These are phyloP conservation scores for Antennarius maculatus DNA, from an alignment of 2,797 vertebrate genomes.

Conservation along the genomic window DNA sequence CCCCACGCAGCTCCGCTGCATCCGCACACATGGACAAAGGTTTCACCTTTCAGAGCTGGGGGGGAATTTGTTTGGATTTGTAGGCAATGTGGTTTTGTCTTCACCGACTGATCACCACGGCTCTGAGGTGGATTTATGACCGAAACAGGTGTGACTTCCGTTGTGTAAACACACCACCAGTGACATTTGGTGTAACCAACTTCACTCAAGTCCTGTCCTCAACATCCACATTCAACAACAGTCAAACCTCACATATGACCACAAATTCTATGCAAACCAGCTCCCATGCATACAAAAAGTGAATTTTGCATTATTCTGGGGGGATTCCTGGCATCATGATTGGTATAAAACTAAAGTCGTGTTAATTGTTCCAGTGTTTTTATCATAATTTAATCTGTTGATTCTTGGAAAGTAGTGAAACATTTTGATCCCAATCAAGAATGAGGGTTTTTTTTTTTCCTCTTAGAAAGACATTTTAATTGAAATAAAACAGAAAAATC, in stretches of 20 bases:
- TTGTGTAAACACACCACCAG: conserved; percentile 10
- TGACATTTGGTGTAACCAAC: background rate
- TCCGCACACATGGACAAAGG: conserved; percentile 22
- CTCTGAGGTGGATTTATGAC: conserved; percentile 39
- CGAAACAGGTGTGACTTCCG: conserved; percentile 42
- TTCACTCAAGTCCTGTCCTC: background rate
- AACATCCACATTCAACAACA: background rate
- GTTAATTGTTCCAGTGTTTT: background rate
- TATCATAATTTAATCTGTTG: background rate
- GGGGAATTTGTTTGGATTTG: conserved; percentile 42
- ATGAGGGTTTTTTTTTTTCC: background rate
- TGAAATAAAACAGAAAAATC: background rate
- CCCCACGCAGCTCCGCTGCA: conserved; percentile 27
- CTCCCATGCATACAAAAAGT: background rate
- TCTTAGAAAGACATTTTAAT: background rate
- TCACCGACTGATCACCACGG: conserved; percentile 34
- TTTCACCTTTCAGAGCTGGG: conserved; percentile 26
- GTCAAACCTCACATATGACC: background rate
- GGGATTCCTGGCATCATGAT: too few species aligned
- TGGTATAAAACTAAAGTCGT: background rate
- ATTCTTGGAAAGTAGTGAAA: background rate
- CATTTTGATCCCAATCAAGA: background rate
- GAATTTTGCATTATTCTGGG: background rate
- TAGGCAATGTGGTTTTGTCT: conserved; percentile 25
- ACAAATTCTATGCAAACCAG: background rate